Evolutionary conservation across 2,113 vertebrate species (phyloP).

Genomic region (Lanius collurio): DNA sequence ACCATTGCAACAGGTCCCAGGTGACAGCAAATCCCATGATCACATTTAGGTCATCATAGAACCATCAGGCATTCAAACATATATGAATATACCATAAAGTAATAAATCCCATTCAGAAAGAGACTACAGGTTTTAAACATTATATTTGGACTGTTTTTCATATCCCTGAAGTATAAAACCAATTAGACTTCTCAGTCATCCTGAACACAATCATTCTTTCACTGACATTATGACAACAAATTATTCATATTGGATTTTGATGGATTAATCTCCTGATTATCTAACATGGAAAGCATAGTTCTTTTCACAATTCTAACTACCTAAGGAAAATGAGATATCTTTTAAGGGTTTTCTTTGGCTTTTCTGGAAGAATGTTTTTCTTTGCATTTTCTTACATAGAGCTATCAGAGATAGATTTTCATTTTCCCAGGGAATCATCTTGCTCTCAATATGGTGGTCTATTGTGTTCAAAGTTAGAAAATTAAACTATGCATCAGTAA

Average conservation of each 20-base stretch:
- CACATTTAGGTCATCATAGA: neutral
- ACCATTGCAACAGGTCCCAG: neutral
- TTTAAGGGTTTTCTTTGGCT: neutral
- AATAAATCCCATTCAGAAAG: neutral
- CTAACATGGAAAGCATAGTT: neutral
- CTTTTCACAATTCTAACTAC: neutral
- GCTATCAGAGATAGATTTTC: neutral
- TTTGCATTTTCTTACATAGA: neutral
- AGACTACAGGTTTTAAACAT: neutral
- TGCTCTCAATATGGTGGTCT: neutral
- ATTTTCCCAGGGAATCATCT: neutral
- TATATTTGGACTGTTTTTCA: neutral
- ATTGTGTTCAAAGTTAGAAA: neutral
- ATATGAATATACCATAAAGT: neutral
- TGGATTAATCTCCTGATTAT: neutral
- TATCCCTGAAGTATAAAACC: neutral
- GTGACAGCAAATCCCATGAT: neutral
- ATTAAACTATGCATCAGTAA: neutral
- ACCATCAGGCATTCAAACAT: neutral
- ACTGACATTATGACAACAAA: neutral
- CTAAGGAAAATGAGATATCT: accelerated
- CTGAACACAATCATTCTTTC: neutral
- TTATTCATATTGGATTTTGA: neutral
- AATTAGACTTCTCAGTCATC: neutral
- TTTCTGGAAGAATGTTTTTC: neutral